Base-by-base conservation (phyloP, 2,888 invertebrate genomes). In the Prosopocoilus inquinatus region DNA sequence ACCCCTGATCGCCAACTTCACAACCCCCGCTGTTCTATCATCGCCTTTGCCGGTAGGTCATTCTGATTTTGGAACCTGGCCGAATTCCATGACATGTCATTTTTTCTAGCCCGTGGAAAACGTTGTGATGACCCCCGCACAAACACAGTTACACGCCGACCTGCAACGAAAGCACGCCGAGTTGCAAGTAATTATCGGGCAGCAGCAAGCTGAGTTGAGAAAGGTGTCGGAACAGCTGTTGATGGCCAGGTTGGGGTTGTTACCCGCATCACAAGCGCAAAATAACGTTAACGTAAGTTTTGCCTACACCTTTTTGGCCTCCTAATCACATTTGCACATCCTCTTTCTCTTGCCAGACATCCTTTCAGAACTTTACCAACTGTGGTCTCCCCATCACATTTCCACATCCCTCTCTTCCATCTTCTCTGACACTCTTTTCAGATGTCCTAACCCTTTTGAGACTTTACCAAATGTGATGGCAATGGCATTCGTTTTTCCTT, bases 211-310 rank as follows among this genome's bases (percentile, higher is more conserved):
- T 68, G 93, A 94, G 74, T 76, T 94, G 62, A 81, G 90, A 41
- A 82, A 87, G 62, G 90, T 94, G 1, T 92, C 92, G n/a, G 92
- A 94, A 70, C 93, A 94, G 70, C 78, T 94, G 50, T 74, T 92
- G 46, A 85, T 94, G 74, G 90, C 92, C 0, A 83, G 90, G 67
- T 87, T 91, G 63, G 91, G 91, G 4, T 81, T 92, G 9, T 67
- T 84, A 34, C 81, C 78, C 47, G 13, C 63, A 28, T 56, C 60
- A 16, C 61, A 59, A 52, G 41, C 57, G 39, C 56, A 59, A 44
- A 11, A 13, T 50, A 28, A 55, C 13, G 20, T 46, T 28, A 45
- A 35, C 34, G 41, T 13, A 28, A 20, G 15, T 28, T 28, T 28
- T 28, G 5, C 7, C 20, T 28, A 5, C 4, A 5, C 1, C 13